These are phyloP conservation scores for Lordiphosa fenestrarum DNA, from an alignment of 2,888 invertebrate species.

Conservation along the genomic window DNA sequence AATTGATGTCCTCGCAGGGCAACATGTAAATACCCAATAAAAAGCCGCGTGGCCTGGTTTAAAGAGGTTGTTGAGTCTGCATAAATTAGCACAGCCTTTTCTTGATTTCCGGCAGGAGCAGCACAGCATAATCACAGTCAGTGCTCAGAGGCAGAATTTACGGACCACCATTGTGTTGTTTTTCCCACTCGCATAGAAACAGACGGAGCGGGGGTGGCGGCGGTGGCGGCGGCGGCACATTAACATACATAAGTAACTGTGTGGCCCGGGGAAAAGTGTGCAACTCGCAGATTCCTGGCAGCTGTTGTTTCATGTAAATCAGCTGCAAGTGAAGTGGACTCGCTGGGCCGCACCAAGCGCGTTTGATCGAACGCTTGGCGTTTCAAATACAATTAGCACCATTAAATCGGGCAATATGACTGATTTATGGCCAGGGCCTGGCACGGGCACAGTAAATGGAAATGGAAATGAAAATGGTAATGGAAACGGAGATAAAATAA, in stretches of 20 bases:
- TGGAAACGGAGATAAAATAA: slow-evolving; percentile 75
- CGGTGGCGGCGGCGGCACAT: slow-evolving; percentile 8
- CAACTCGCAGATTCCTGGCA: slow-evolving; percentile 15
- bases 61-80: slow-evolving; percentile 56
- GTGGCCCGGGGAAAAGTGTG: background rate
- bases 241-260: slow-evolving; percentile 39
- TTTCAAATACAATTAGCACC: slow-evolving; percentile 69
- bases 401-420: slow-evolving; percentile 60
- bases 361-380: slow-evolving; percentile 66
- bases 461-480: slow-evolving; percentile 57
- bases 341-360: slow-evolving; percentile 3
- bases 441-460: slow-evolving; percentile 25
- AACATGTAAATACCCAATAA: slow-evolving; percentile 34
- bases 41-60: slow-evolving; percentile 43
- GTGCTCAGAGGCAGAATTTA: slow-evolving; percentile 47
- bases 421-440: slow-evolving; percentile 58
- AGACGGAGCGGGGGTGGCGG: background rate
- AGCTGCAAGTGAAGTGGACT: slow-evolving; percentile 23
- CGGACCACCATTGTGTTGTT: slow-evolving; percentile 20
- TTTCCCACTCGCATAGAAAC: slow-evolving; percentile 10
- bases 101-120: slow-evolving; percentile 5
- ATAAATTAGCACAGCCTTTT: slow-evolving; percentile 55
- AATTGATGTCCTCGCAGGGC: slow-evolving; percentile 19
- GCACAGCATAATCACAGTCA: slow-evolving; percentile 52
- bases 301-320: slow-evolving; percentile 37